Conservation (phyloP, 2,888 invertebrate genomes). For the Protonemura montana region DNA sequence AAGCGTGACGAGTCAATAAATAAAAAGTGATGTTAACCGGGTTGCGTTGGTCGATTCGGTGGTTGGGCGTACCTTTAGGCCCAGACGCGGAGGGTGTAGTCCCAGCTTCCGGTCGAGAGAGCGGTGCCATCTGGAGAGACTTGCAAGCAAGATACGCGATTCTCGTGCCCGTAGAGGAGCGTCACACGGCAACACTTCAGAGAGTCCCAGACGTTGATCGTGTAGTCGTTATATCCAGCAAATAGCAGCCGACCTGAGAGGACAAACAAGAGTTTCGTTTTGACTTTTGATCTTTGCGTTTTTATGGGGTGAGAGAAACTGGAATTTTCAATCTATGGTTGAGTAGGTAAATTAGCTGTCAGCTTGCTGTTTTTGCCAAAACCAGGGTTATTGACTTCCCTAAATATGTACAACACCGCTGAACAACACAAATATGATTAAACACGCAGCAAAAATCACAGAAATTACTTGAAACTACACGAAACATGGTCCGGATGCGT, state of each 20-base stretch:
- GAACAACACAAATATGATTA: too few species aligned
- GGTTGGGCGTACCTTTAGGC: conserved; percentile 25
- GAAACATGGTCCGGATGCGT: too few species aligned
- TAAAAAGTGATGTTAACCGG: background rate
- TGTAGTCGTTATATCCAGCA: conserved; percentile 98
- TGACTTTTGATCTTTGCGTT: too few species aligned
- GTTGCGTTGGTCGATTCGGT: background rate
- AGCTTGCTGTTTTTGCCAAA: too few species aligned
- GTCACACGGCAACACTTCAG: conserved; percentile 90
- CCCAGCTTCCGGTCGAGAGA: conserved; percentile 97
- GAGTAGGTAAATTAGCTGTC: too few species aligned
- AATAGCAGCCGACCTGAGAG: conserved; percentile 85
- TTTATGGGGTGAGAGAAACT: too few species aligned
- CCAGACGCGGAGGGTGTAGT: conserved; percentile 81
- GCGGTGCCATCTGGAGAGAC: conserved; percentile 98
- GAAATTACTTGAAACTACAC: too few species aligned
- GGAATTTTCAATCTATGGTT: too few species aligned
- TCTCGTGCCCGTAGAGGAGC: conserved; percentile 94
- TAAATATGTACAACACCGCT: too few species aligned
- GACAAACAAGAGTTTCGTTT: too few species aligned
- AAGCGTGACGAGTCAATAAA: background rate
- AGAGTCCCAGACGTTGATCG: conserved; percentile 98
- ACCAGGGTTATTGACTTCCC: too few species aligned
- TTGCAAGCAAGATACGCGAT: conserved; percentile 89
- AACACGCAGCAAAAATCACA: too few species aligned